Percentiles rank a stretch among this genome's conserved stretches.
Conservation (phyloP, 35 echinoderm and acorn worm genomes). For the Amphiura filiformis region DNA sequence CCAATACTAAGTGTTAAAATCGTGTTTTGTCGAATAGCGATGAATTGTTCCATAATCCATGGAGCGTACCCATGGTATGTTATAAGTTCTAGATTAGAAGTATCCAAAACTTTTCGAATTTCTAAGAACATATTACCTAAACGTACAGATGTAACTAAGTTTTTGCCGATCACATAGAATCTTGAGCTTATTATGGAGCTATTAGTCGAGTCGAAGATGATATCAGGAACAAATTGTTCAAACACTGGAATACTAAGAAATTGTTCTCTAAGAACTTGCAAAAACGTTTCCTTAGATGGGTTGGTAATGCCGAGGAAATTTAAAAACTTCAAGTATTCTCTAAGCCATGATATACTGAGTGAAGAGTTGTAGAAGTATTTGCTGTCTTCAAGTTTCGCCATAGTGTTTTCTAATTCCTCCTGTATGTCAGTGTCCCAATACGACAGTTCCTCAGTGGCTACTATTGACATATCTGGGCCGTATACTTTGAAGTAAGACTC, state of each 20-base stretch:
- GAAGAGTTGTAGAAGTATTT: background rate
- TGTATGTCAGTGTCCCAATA: constrained; percentile 11
- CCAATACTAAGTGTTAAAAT: constrained; percentile 49
- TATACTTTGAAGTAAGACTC: background rate
- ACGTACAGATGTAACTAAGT: background rate
- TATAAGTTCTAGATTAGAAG: background rate
- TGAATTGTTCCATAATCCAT: background rate
- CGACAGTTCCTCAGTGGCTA: background rate
- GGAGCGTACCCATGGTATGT: background rate
- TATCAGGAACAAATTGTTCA: constrained; percentile 37
- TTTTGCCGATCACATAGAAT: constrained; percentile 7
- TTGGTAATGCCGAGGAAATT: background rate
- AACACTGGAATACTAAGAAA: constrained; percentile 24
- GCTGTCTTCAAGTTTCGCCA: background rate
- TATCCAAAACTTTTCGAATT: background rate
- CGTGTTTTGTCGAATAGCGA: constrained; percentile 14
- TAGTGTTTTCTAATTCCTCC: background rate
- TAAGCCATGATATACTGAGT: constrained; percentile 47
- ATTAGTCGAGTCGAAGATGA: constrained; percentile 13
- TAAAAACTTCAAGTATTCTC: constrained; percentile 34
- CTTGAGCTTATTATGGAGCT: constrained; percentile 17
- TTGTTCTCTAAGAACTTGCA: background rate
- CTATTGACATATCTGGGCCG: constrained; percentile 35
- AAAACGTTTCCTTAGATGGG: background rate
- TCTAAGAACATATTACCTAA: background rate